These are phyloP conservation scores for Etheostoma spectabile DNA, from an alignment of 2,113 vertebrate species.

Conservation along the genomic window DNA sequence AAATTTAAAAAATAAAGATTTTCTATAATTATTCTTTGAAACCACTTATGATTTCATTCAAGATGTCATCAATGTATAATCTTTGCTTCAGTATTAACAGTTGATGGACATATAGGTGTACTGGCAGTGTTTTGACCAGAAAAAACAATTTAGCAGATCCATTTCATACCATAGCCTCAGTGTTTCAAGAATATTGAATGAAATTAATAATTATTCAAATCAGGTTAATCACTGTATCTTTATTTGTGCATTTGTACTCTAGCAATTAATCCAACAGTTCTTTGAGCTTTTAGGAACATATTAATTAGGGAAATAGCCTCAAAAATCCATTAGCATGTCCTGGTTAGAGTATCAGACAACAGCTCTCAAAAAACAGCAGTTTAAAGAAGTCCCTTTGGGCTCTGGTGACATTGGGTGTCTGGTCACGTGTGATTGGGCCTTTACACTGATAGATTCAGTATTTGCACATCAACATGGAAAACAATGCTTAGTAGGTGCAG, in stretches of 20 bases:
- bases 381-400: background rate
- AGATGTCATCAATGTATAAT: background rate
- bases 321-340: no score
- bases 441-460: background rate
- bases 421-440: background rate
- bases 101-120: background rate
- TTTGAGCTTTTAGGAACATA: background rate
- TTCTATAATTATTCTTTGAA: background rate
- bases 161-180: background rate
- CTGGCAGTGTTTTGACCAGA: background rate
- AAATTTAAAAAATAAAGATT: background rate
- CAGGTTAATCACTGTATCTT: background rate
- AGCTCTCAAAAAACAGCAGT: background rate
- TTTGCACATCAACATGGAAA: background rate
- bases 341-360: background rate
- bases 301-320: background rate
- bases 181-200: background rate
- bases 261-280: background rate
- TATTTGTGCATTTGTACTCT: background rate
- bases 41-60: background rate
- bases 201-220: background rate
- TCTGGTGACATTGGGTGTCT: background rate
- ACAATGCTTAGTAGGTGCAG: slow-evolving; percentile 9
- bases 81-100: no score
- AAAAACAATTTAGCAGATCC: background rate